Conservation (phyloP, 1,140 invertebrate genomes). For the Glomeris maerens region DNA sequence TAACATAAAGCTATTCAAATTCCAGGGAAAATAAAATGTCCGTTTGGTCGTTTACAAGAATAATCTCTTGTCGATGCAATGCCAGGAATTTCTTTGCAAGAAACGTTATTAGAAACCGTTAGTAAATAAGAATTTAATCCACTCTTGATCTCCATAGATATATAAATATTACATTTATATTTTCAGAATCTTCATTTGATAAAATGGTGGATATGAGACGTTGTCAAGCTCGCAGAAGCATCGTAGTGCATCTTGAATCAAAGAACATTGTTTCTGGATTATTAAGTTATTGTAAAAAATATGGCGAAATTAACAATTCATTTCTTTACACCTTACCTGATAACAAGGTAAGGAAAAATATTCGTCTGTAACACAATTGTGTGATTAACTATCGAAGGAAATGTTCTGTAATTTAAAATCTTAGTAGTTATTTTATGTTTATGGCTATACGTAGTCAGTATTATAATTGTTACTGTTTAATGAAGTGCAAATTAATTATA, state of each 20-base stretch:
- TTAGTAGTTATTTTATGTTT: not conserved
- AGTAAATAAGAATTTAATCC: too few species aligned
- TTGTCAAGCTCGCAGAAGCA: conserved; percentile 41
- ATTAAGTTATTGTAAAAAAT: conserved; percentile 20
- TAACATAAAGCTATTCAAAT: too few species aligned
- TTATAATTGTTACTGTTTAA: not conserved
- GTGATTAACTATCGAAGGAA: not conserved
- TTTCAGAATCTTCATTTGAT: too few species aligned
- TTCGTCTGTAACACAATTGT: not conserved
- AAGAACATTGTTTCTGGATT: conserved; percentile 23
- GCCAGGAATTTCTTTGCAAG: too few species aligned
- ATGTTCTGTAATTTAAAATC: conserved; percentile 5
- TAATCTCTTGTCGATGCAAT: too few species aligned
- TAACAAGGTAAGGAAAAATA: conserved; percentile 13
- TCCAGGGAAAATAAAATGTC: too few species aligned
- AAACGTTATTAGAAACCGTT: too few species aligned
- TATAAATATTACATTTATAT: too few species aligned
- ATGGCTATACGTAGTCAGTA: not conserved
- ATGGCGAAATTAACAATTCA: conserved; percentile 22
- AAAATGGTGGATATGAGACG: conserved; percentile 28
- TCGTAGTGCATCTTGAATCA: conserved; percentile 26
- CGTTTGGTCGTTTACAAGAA: too few species aligned
- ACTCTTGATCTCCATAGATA: too few species aligned
- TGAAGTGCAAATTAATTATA: not conserved
- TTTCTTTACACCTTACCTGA: conserved; percentile 22